These are phyloP conservation scores for Phenacoccus solenopsis DNA, from an alignment of 1,140 invertebrate genomes.

Conservation along the genomic window DNA sequence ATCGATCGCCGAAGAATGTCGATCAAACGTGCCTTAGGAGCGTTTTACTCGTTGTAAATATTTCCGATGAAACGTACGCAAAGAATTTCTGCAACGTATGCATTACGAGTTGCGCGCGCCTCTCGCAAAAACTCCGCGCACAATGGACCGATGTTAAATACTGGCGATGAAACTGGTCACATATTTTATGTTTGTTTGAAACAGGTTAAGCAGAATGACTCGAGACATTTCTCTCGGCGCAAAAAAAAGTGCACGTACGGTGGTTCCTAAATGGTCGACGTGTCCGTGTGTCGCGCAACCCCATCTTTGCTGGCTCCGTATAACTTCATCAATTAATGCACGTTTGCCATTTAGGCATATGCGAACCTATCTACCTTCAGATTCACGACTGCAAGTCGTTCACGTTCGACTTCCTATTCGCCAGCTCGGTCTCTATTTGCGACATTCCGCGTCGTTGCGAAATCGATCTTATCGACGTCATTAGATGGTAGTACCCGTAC, in stretches of 20 bases:
- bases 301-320: too few relatives aligned
- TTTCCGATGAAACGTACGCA: too few relatives aligned
- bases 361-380: not conserved
- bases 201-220: not conserved
- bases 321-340: not conserved
- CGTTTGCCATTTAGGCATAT: not conserved
- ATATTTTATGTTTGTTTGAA: constrained; percentile 3
- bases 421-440: not conserved
- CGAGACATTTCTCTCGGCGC: not conserved
- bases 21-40: not conserved
- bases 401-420: not conserved
- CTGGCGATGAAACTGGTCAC: not conserved
- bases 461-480: not conserved
- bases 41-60: not conserved
- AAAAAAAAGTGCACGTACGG: not conserved
- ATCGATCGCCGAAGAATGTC: not conserved
- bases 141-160: not conserved
- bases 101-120: not conserved
- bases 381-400: not conserved
- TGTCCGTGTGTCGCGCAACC: too few relatives aligned
- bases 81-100: not conserved
- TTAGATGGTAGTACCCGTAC: too few relatives aligned
- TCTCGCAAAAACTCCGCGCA: not conserved
- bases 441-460: not conserved
- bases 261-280: not conserved